Conservation (phyloP, 2,113 vertebrate species). For the Ailuropoda melanoleuca region DNA sequence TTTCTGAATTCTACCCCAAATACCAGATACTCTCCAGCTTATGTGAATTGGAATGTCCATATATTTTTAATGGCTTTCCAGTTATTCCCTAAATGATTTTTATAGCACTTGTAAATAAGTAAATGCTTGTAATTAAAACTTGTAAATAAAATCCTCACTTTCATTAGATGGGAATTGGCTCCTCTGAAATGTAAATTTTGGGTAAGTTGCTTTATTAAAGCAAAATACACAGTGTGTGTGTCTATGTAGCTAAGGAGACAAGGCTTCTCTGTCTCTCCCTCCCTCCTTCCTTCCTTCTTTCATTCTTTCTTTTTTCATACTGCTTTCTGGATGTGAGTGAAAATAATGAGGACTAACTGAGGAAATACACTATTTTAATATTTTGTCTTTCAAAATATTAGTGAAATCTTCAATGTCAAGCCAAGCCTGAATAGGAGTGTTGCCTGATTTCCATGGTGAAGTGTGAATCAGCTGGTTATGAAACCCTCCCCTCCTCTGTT, state of each 20-base stretch:
- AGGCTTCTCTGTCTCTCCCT: too few species aligned
- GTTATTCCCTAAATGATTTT: background rate
- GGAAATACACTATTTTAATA: background rate
- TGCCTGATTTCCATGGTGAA: background rate
- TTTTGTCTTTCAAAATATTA: background rate
- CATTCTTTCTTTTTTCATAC: background rate
- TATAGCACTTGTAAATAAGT: background rate
- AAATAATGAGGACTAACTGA: background rate
- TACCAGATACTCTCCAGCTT: background rate
- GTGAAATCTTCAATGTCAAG: background rate
- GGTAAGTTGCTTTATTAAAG: background rate
- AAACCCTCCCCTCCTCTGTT: background rate
- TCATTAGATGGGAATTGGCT: background rate
- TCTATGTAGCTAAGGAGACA: background rate
- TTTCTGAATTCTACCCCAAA: background rate
- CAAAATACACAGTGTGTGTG: background rate
- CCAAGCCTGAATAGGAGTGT: background rate
- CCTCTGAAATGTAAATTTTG: constrained; percentile 14
- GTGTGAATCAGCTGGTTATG: background rate
- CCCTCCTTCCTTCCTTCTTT: too few species aligned
- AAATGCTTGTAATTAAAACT: background rate
- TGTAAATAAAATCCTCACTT: constrained; percentile 1
- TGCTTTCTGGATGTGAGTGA: background rate
- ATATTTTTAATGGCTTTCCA: background rate
- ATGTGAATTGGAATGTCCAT: background rate